Base-by-base conservation (phyloP, 2,888 invertebrate species). In the Leptinotarsa peninsularis region DNA sequence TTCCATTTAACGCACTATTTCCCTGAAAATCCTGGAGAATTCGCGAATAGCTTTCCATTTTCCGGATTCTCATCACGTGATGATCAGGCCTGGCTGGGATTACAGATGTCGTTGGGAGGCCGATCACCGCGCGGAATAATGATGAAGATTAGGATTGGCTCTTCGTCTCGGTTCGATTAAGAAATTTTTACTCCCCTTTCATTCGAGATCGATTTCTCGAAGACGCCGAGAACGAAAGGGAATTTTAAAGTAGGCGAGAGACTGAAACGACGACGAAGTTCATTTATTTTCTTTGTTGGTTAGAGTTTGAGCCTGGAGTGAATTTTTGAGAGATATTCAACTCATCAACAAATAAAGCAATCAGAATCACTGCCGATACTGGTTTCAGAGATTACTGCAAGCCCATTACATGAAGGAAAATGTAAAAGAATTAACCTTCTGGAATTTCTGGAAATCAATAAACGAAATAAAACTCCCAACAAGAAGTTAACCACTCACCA, bases 91-190 rank as follows among this genome's bases (percentile, higher is more conserved):
- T 80, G 80, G 79, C 79, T 67, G 21, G 81, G 82, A 82, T 82
- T 82, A 81, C 82, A 81, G 81, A 81, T 81, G 82, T 80, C 78
- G 80, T 71, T 67, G 79, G 76, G 76, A 73, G 75, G 73, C 73
- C 73, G 78, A 76, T 72, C 71, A 76, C 73, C 77, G 74, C 66
- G 73, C 76, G 71, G 82, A 81, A 82, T 82, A 81, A 80, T 78
- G 80, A 81, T 81, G 78, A 80, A 81, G 81, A 81, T 81, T 81
- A 80, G 79, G 80, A 81, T 81, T 77, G 80, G 79, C 77, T 77
- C 75, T 70, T 73, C 73, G 70, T 56, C 67, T 72, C 21, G 71
- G 71, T 81, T 81, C 80, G 80, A 81, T 81, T 81, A 79, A 81
- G 81, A 81, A 81, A 81, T 81, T 80, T 79, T 79, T 74, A 72